Percentiles rank a stretch among this genome's conserved stretches.
Conservation (phyloP, 2,888 invertebrate genomes). For the Scelioninae gen. 2 region DNA sequence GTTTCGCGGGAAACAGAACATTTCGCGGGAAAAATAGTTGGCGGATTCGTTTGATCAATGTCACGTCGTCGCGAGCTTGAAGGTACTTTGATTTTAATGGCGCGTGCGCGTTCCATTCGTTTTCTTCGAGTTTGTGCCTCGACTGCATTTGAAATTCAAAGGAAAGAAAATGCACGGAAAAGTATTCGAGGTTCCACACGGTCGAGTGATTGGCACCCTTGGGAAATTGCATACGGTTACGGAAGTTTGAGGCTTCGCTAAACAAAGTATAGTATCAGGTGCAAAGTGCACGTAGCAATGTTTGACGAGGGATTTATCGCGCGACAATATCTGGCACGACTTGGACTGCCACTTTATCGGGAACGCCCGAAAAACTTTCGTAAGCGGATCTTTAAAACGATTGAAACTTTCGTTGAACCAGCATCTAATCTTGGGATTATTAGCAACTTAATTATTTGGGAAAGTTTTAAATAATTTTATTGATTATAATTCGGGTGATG, state of each 20-base stretch:
- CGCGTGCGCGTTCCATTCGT: conserved; percentile 2
- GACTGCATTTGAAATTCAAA: conserved; percentile 52
- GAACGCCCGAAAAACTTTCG: conserved; percentile 45
- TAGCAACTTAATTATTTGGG: too few relatives aligned
- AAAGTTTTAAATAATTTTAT: too few relatives aligned
- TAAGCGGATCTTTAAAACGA: conserved; percentile 27
- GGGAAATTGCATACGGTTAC: conserved; percentile 53
- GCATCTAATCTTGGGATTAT: too few relatives aligned
- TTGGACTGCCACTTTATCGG: conserved; percentile 34
- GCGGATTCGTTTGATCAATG: conserved; percentile 13
- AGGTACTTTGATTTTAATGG: conserved; percentile 21
- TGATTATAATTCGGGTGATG: too few relatives aligned
- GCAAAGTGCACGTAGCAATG: conserved; percentile 48
- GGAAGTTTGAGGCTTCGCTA: conserved; percentile 44
- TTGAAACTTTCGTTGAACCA: too few relatives aligned
- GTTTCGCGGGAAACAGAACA: too few relatives aligned
- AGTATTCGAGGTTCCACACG: conserved; percentile 37
- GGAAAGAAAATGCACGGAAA: conserved; percentile 39
- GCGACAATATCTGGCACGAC: conserved; percentile 42
- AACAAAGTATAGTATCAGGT: conserved; percentile 58
- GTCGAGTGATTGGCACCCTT: conserved; percentile 54
- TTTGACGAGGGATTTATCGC: conserved; percentile 58
- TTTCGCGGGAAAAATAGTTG: too few relatives aligned
- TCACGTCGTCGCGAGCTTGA: background rate
- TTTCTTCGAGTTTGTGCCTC: conserved; percentile 26